Evolutionary conservation across 2,113 vertebrate species (phyloP).

Genomic region (Phylloscopus whistleri): DNA sequence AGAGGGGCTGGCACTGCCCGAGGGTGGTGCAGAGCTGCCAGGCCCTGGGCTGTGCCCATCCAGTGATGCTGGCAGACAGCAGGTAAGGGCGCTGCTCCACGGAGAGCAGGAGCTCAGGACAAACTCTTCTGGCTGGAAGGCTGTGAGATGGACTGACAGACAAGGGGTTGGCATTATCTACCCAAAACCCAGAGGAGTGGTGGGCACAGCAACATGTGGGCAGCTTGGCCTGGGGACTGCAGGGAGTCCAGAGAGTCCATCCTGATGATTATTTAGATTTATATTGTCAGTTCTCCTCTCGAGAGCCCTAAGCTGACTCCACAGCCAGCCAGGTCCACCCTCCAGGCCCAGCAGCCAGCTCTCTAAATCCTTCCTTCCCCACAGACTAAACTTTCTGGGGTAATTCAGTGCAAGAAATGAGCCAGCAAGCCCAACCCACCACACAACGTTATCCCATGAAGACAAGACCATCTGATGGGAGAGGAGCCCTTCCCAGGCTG

Average conservation of each 20-base stretch:
- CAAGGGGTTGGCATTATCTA: background rate
- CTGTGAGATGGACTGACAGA: background rate
- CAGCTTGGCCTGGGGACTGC: background rate
- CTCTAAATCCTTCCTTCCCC: constrained; percentile 64
- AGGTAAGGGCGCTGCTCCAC: background rate
- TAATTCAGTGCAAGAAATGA: constrained; percentile 51
- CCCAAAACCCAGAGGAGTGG: background rate
- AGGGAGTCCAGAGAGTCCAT: background rate
- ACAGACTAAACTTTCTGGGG: constrained; percentile 63
- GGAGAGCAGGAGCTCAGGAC: background rate
- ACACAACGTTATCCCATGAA: constrained; percentile 1
- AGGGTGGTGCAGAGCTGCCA: background rate
- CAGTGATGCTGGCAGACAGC: accelerated
- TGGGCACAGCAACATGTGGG: background rate
- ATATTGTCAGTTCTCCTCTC: background rate
- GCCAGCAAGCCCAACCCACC: background rate
- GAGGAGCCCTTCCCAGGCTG: background rate
- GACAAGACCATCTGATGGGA: background rate
- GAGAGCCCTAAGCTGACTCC: background rate
- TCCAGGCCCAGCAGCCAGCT: constrained; percentile 10
- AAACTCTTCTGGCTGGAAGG: background rate
- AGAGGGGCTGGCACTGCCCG: background rate
- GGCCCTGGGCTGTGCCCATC: background rate
- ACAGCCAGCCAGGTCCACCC: background rate
- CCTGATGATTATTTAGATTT: background rate